Percentiles rank a stretch among this genome's conserved stretches.
These are phyloP conservation scores for Rotaria socialis DNA, from an alignment of 2,888 invertebrate species.

Conservation along the genomic window DNA sequence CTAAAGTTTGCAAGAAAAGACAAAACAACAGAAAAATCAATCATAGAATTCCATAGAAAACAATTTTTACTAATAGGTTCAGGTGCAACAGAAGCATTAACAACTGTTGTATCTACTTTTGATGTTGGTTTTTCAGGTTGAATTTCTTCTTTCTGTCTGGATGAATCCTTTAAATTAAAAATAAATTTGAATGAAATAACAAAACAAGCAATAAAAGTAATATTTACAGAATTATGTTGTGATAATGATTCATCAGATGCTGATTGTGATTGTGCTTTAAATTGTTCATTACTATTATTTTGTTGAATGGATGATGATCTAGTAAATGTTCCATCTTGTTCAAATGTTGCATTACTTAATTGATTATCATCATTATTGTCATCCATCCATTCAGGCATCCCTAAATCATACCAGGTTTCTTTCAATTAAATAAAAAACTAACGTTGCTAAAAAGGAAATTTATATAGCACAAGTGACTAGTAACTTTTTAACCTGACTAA, in stretches of 20 bases:
- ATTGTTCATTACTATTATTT: neutral
- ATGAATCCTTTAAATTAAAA: neutral
- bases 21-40: neutral
- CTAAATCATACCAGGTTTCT: neutral
- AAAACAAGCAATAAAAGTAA: neutral
- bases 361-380: constrained; percentile 18
- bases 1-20: neutral
- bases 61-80: neutral
- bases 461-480: no score
- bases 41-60: neutral
- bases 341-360: constrained; percentile 27
- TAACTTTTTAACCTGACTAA: no score
- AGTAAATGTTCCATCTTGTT: constrained; percentile 32
- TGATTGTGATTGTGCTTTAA: neutral
- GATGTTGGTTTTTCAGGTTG: neutral
- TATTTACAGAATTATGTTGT: neutral
- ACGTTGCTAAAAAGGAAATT: no score
- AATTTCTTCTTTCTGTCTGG: neutral
- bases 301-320: neutral
- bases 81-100: neutral
- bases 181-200: neutral
- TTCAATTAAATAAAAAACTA: neutral
- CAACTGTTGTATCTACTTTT: neutral
- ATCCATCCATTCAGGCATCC: constrained; percentile 32
- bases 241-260: neutral